Evolutionary conservation across 2,888 invertebrate genomes (phyloP), one percentile per base, ranked within the genome.

Genomic region (Caenorhabditis drosophilae): DNA sequence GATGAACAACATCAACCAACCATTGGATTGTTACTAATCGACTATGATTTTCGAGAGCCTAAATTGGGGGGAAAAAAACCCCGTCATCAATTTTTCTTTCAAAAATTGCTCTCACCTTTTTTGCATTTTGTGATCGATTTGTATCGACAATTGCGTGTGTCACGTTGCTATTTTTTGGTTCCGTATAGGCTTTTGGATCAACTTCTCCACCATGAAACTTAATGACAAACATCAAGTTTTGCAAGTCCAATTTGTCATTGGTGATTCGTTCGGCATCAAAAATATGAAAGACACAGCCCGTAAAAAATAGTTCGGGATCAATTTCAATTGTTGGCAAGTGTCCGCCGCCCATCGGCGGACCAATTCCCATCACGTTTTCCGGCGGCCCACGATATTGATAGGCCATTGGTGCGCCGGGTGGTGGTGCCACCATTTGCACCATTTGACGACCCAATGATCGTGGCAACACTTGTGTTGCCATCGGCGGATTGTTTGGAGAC

Each of bases 1-100:
- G 90, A 22, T 89, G 84, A 79, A 97, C 89, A 4, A 92, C 90
- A 85, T 98, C 97, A 61, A 91, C 93, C 31, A 98, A 87, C 93
- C 93, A 93, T 83, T 90, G 90, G 0, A 91, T 89, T 9, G 92
- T 92, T 2, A 93, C 90, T 77, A 92, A 89, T 23, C 90, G 87
- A 62, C 83, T 57, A 67, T 81, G 35, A 66, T 83, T 26, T 76
- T 84, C 35, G 48, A 84, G 12, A 53, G 82, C 54, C 74, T 82
- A n/a, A n/a, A n/a, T n/a, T n/a, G n/a, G n/a, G n/a, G n/a, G n/a
- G 34, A 3, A 46, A 31, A 25, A 36, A 15, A 36, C 4, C 31
- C 6, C 12, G 6, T 31, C 12, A 31, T 31, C 40, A 40, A 40
- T 38, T 38, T 31, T 31, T 31, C 31, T 31, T 31, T 31, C 31